Conservation (phyloP, 2,113 vertebrate species). For the Trematomus loennbergii region DNA sequence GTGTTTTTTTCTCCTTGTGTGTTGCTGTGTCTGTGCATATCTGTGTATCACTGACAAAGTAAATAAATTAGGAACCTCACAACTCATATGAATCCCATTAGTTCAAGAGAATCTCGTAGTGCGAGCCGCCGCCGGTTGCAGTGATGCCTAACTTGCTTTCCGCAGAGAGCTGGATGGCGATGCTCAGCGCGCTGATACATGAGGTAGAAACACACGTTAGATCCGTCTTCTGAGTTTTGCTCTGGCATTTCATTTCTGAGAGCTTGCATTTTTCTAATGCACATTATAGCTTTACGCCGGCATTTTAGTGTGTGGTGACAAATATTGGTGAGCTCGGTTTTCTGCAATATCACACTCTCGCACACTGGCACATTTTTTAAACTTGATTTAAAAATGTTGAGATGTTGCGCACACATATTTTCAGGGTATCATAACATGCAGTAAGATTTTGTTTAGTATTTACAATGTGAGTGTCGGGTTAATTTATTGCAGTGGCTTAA, state of each 20-base stretch:
- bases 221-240: conserved; percentile 67
- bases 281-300: conserved; percentile 52
- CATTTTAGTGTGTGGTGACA: conserved; percentile 55
- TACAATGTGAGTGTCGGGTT: conserved; percentile 15
- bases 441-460: conserved; percentile 38
- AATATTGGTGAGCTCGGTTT: conserved; percentile 11
- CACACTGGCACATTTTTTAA: conserved; percentile 22
- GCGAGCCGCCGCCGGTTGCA: conserved; percentile 72
- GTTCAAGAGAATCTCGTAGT: conserved; percentile 87
- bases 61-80: conserved; percentile 79
- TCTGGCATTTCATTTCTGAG: conserved; percentile 71
- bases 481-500: conserved; percentile 37
- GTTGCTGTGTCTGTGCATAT: conserved; percentile 38
- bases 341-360: conserved; percentile 41
- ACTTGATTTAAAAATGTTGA: conserved; percentile 37
- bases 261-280: conserved; percentile 69
- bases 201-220: conserved; percentile 52
- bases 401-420: conserved; percentile 35
- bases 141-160: conserved; percentile 54
- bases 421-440: conserved; percentile 5
- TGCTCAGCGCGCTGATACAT: conserved; percentile 68
- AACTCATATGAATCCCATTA: conserved; percentile 94
- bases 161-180: conserved; percentile 36
- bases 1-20: conserved; percentile 53
- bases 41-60: conserved; percentile 67